Evolutionary conservation across 2,113 vertebrate genomes (phyloP), one percentile per base, ranked within the genome.

Genomic region (Hemiscyllium ocellatum): DNA sequence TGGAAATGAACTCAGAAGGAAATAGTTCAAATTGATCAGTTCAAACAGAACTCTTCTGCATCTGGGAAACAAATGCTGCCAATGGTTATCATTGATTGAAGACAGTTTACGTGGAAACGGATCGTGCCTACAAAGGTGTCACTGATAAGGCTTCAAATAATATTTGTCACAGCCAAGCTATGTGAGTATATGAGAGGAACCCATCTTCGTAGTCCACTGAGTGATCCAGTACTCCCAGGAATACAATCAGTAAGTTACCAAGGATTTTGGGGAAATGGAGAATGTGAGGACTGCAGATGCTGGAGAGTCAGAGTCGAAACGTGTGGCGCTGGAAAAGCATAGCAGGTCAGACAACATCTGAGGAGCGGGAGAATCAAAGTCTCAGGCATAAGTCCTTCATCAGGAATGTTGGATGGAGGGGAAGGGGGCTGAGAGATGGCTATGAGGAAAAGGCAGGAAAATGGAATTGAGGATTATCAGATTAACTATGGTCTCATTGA

Each of bases 1-100:
- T 24, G 50, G 29, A n/a, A 90, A 33, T 56, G 12, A 50, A 95
- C 4, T 29, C 68, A 47, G 42, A 42, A 50, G 68, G 69, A 76
- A 95, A 50, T 50, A 26, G 3, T 47, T 13, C 68, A 52, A 42
- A 52, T 8, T 29, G 24, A 33, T 24, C 94, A 76, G 42, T 26
- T 95, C 68, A 95, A 26, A 95, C 94, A 95, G 69, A 76, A 17
- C 68, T 42, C 69, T 72, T 26, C 47, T 94, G 70, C 37, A 94
- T 94, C n/a, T 13, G 93, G 26, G 50, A 24, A 72, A 47, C 6
- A 12, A 2, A 2, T 52, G 15, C 52, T 90, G 52, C 87, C 87
- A 90, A 15, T 33, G 33, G 69, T 50, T 72, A 72, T 52, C 47
- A 72, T 24, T 29, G 66, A 72, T 50, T 24, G 94, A 95, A 42